A percentile compares a stretch with the other conserved stretches of the same genome.
These are phyloP conservation scores for Aptenodytes patagonicus DNA, from an alignment of 2,113 vertebrate species.

Conservation along the genomic window DNA sequence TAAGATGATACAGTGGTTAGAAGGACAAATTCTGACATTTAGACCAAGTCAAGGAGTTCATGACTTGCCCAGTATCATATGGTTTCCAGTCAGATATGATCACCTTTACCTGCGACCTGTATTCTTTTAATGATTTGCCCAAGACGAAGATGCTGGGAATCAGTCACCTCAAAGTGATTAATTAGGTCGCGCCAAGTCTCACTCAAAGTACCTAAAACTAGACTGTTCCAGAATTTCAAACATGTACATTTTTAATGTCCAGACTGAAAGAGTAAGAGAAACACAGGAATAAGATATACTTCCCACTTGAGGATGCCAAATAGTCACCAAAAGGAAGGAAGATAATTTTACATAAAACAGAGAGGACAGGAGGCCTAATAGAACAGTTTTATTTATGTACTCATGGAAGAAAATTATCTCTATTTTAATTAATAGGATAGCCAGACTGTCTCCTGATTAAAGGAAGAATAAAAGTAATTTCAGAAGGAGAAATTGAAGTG, in stretches of 20 bases:
- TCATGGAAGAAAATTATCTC: neutral
- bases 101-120: rapidly evolving
- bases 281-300: neutral
- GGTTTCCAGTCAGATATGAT: neutral
- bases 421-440: neutral
- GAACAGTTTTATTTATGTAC: neutral
- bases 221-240: neutral
- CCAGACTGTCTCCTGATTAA: neutral
- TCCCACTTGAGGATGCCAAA: neutral
- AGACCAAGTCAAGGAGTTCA: neutral
- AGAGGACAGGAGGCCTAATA: neutral
- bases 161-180: neutral
- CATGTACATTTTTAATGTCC: neutral
- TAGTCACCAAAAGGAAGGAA: neutral
- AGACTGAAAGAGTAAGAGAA: neutral
- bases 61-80: neutral
- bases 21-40: neutral
- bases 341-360: neutral
- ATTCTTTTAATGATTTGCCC: neutral
- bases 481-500: neutral
- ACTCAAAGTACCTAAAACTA: neutral
- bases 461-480: neutral
- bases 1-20: neutral
- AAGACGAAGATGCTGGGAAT: neutral
- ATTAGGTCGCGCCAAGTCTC: neutral